Evolutionary conservation across 2,888 invertebrate genomes (phyloP), one percentile per base, ranked within the genome.

Genomic region (Bedellia somnulentella): DNA sequence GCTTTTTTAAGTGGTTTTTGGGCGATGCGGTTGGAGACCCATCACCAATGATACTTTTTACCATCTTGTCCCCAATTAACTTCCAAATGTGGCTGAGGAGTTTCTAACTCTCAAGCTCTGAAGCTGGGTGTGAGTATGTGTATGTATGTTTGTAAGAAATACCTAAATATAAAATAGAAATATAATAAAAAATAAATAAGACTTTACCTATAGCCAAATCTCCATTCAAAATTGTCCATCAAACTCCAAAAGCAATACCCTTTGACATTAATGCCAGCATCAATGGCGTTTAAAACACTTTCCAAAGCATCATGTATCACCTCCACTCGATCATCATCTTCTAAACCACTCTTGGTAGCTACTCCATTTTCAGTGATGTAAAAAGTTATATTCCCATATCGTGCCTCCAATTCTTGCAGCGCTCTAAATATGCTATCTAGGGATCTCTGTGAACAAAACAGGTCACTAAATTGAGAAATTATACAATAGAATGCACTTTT

Each of bases 191-290:
- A 27, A 17, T 9, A 8, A 4, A 15, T 3, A 27, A 12, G n/a
- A 4, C 15, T 16, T 27, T 57, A 80, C 68, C 73, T 70, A 53
- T 80, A 87, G 27, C 86, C 86, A 29, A 58, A 58, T 22, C 60
- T 57, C 85, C 86, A 87, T 54, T 87, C 86, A 52, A 82, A 83
- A 44, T 83, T 83, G 46, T 87, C 86, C 75, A 86, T 77, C 21
- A 87, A 52, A 37, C 82, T 82, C 85, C 85, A 86, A 22, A 78
- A 78, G 14, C 81, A 76, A 47, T 85, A 87, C 3, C 81, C 82
- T 25, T 56, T 58, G 8, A 80, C 56, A 40, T 79, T 76, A 35
- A 67, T 75, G 3, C 66, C 70, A 49, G 79, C 76, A 35, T 68
- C 56, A 4, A 15, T 40, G 3, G 64, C 61, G 25, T 46, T 39